A percentile compares a stretch with the other conserved stretches of the same genome.
Evolutionary conservation across 1,140 invertebrate genomes (phyloP).

Genomic region (Chrysoperla carnea): DNA sequence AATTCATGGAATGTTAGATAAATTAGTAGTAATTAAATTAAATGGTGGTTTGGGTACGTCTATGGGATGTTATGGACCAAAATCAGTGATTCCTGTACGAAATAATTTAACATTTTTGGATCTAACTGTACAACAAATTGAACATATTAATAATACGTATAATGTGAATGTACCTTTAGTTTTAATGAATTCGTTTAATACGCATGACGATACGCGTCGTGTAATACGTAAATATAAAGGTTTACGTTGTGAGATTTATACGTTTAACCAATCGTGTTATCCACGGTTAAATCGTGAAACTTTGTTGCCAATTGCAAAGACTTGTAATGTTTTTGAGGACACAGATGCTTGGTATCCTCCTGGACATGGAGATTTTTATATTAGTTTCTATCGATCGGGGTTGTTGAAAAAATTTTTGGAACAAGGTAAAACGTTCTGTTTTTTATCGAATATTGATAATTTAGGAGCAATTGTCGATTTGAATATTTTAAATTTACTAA

Average conservation of each 20-base stretch:
- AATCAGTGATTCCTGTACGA: constrained; percentile 93
- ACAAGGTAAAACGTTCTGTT: constrained; percentile 82
- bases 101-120: constrained; percentile 96
- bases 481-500: constrained; percentile 79
- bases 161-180: constrained; percentile 90
- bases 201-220: constrained; percentile 94
- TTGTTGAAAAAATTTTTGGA: constrained; percentile 79
- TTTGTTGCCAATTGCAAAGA: constrained; percentile 79
- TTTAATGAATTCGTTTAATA: constrained; percentile 99
- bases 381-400: constrained; percentile 90
- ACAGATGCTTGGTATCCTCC: constrained; percentile 97
- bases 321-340: constrained; percentile 47
- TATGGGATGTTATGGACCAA: constrained; percentile 98
- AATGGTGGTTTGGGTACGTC: constrained; percentile 98
- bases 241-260: constrained; percentile 84
- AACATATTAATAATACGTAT: constrained; percentile 94
- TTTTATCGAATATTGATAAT: constrained; percentile 99
- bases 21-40: constrained; percentile 92
- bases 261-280: constrained; percentile 94
- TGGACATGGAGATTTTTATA: constrained; percentile 97
- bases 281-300: constrained; percentile 92
- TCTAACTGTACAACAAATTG: constrained; percentile 97
- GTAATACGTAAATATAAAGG: constrained; percentile 91
- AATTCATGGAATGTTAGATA: constrained; percentile 65
- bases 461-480: constrained; percentile 95